phyloP scores from a whole-genome alignment of 2,888 invertebrate species.

The Saturnia japonica region DNA sequence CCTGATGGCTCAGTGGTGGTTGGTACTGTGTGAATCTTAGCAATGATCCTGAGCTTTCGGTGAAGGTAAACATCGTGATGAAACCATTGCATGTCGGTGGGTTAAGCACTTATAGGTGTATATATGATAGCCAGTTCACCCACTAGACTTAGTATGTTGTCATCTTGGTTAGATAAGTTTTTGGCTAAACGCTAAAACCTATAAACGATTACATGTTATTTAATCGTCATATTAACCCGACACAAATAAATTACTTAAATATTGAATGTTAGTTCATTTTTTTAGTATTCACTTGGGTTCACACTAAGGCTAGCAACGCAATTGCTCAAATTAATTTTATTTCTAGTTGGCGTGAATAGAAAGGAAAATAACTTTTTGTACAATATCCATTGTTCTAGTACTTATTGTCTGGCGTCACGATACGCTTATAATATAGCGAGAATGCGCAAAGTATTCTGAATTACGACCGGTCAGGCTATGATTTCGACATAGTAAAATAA shows the following conservation, averaged over 20 bases:
- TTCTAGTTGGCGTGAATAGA: conserved; percentile 10
- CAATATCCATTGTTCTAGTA: conserved; percentile 12
- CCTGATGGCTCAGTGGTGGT: no score
- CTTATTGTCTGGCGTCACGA: conserved; percentile 45
- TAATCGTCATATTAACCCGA: not conserved
- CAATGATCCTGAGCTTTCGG: no score
- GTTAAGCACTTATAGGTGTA: no score
- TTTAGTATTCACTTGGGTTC: not conserved
- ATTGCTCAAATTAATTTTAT: not conserved
- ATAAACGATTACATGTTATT: not conserved
- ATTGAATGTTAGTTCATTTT: not conserved
- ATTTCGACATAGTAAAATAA: conserved; percentile 7
- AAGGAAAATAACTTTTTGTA: conserved; percentile 14
- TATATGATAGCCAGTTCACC: no score
- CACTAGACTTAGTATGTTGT: no score
- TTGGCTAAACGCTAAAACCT: no score
- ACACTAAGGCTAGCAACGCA: conserved; percentile 12
- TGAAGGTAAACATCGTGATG: no score
- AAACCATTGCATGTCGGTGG: no score
- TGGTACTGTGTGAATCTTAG: no score
- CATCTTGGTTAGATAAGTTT: no score
- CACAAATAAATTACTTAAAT: not conserved
- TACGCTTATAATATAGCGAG: conserved; percentile 26
- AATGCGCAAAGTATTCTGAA: conserved; percentile 32
- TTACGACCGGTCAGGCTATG: conserved; percentile 39